A percentile compares a stretch with the other conserved stretches of the same genome.
phyloP scores from a whole-genome alignment of 2,113 vertebrate genomes.

The Ammodramus savannarum region DNA sequence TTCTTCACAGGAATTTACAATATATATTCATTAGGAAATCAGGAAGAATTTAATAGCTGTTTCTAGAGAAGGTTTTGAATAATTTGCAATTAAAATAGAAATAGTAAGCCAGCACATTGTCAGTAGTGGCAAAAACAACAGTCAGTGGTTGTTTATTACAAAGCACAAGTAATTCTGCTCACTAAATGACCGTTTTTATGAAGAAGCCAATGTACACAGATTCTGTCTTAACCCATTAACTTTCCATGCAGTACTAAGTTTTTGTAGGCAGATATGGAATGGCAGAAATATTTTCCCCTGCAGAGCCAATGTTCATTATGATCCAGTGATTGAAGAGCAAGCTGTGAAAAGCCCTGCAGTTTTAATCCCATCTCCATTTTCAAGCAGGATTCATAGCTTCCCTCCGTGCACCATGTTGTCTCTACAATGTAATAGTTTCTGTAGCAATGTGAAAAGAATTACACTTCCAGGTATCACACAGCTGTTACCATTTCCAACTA shows the following conservation, averaged over 20 bases:
- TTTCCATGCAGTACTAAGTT: not conserved
- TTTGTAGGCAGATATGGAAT: not conserved
- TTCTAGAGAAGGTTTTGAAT: not conserved
- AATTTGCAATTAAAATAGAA: not conserved
- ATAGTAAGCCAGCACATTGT: not conserved
- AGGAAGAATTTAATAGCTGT: not conserved
- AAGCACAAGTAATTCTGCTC: not conserved
- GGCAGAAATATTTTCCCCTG: not conserved
- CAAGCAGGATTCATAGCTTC: not conserved
- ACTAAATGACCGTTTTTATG: not conserved
- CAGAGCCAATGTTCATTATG: not conserved
- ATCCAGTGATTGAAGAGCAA: not conserved
- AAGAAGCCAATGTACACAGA: not conserved
- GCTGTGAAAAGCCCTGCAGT: not conserved
- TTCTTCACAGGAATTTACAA: not conserved
- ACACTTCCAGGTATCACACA: not conserved
- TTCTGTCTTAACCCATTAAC: not conserved
- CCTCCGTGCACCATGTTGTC: not conserved
- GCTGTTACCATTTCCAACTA: not conserved
- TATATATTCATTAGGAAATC: not conserved
- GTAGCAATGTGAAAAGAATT: not conserved
- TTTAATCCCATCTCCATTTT: not conserved
- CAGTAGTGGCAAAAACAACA: not conserved
- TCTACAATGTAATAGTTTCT: not conserved
- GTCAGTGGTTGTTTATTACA: not conserved